phyloP scores from a whole-genome alignment of 2,113 vertebrate species.

The Forbesichthys papilliferus region DNA sequence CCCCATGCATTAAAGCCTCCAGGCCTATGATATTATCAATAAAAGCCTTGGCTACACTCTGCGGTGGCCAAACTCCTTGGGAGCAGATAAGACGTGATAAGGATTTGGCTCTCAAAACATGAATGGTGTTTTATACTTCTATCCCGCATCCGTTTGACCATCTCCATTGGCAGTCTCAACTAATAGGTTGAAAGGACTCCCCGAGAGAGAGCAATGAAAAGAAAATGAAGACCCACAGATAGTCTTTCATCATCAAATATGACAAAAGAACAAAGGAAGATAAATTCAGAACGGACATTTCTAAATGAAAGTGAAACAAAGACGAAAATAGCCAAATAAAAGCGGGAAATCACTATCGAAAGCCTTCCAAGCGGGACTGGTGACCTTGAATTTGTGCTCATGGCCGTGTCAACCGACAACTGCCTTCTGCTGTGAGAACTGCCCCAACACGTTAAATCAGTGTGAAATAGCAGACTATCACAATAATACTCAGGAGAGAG shows the following conservation, averaged over 20 bases:
- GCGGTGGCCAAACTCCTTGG: slow-evolving; percentile 49
- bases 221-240: slow-evolving; percentile 33
- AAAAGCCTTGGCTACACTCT: slow-evolving; percentile 52
- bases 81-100: slow-evolving; percentile 51
- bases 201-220: slow-evolving; percentile 40
- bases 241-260: neutral
- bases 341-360: slow-evolving; percentile 29
- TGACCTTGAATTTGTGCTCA: slow-evolving; percentile 49
- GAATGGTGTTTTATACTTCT: slow-evolving; percentile 61
- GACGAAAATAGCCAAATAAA: neutral
- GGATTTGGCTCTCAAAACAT: slow-evolving; percentile 60
- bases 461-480: slow-evolving; percentile 51
- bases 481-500: slow-evolving; percentile 29
- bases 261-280: slow-evolving; percentile 16
- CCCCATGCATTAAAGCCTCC: slow-evolving; percentile 37
- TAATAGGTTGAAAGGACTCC: slow-evolving; percentile 64
- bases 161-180: slow-evolving; percentile 46
- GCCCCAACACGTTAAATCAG: slow-evolving; percentile 42
- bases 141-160: slow-evolving; percentile 5
- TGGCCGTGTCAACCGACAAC: slow-evolving; percentile 45
- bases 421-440: slow-evolving; percentile 19
- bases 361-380: slow-evolving; percentile 27
- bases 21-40: slow-evolving; percentile 49
- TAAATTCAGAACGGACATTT: slow-evolving; percentile 8
- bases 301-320: slow-evolving; percentile 2